A percentile compares a stretch with the other conserved stretches of the same genome.
Evolutionary conservation across 2,797 vertebrate genomes (phyloP).

Genomic region (Sebastes goodei): DNA sequence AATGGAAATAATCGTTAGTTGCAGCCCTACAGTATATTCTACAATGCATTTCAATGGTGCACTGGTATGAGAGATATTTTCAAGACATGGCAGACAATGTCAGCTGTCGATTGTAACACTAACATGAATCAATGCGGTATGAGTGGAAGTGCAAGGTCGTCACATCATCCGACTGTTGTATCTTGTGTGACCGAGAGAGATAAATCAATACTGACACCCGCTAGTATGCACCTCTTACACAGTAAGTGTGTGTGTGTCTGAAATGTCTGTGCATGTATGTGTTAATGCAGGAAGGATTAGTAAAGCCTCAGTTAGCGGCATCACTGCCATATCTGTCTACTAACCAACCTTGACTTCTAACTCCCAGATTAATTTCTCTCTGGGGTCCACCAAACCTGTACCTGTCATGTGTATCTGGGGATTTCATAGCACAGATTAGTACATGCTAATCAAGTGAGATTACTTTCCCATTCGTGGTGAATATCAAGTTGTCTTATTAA

Average conservation of each 20-base stretch:
- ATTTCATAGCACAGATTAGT: slow-evolving; percentile 5
- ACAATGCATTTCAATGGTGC: not conserved
- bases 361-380: not conserved
- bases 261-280: not conserved
- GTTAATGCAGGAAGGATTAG: not conserved
- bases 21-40: not conserved
- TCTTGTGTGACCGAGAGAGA: not conserved
- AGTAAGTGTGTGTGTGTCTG: not conserved
- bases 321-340: not conserved
- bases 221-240: not conserved
- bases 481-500: not conserved
- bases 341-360: not conserved
- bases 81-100: not conserved
- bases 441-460: not conserved
- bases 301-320: not conserved
- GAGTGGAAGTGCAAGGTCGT: not conserved
- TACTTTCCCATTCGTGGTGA: not conserved
- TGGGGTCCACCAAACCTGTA: not conserved
- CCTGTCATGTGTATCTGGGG: not conserved
- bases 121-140: not conserved
- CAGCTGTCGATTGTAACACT: not conserved
- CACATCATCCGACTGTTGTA: not conserved
- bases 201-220: not conserved
- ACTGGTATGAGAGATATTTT: not conserved
- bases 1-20: no score